Conservation (phyloP, 2,113 vertebrate species). For the Ptilorrhoa leucosticta region DNA sequence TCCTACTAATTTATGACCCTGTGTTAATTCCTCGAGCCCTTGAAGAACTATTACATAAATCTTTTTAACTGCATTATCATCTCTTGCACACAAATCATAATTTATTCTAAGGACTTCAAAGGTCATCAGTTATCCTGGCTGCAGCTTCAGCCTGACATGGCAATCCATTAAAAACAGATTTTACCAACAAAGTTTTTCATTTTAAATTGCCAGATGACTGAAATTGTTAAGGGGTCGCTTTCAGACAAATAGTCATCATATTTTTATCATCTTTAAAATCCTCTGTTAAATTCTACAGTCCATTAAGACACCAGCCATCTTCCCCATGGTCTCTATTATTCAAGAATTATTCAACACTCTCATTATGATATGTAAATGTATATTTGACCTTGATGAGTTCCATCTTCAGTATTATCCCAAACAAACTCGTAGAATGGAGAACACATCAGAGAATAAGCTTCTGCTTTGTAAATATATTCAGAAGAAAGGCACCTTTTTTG, state of each 20-base stretch:
- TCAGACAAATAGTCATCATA: background rate
- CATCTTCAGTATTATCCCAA: background rate
- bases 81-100: constrained; percentile 62
- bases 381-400: background rate
- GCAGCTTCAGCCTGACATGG: constrained; percentile 3
- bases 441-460: background rate
- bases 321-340: background rate
- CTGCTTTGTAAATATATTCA: background rate
- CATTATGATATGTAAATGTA: background rate
- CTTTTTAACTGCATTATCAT: constrained; percentile 69
- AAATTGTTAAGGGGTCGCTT: background rate
- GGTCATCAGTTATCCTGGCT: constrained; percentile 57
- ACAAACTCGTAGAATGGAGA: background rate
- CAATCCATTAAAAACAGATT: constrained; percentile 45
- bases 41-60: constrained; percentile 71
- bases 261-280: constrained; percentile 18
- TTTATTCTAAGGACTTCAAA: constrained; percentile 65
- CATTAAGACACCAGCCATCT: background rate
- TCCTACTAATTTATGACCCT: constrained; percentile 59
- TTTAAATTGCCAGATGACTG: constrained; percentile 14
- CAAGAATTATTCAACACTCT: background rate
- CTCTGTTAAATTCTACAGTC: background rate
- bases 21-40: constrained; percentile 54
- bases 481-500: background rate
- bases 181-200: constrained; percentile 17